phyloP scores from a whole-genome alignment of 2,888 invertebrate genomes.

The Heterodera filipjevi region DNA sequence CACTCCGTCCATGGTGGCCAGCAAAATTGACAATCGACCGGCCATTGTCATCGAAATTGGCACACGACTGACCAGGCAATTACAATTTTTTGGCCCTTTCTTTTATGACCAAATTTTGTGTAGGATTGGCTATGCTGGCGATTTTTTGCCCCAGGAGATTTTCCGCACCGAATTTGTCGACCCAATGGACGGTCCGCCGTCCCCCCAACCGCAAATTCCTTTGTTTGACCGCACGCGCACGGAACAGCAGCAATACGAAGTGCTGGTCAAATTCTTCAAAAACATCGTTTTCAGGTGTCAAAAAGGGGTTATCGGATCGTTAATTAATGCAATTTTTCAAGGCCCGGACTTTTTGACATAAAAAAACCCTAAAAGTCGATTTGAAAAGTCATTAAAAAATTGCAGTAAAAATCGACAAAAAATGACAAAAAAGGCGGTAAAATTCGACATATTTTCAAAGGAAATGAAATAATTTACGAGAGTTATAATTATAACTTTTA shows the following conservation, averaged over 20 bases:
- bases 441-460: too few species aligned
- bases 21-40: slow-evolving; percentile 38
- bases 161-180: slow-evolving; percentile 45
- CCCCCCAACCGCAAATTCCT: not conserved
- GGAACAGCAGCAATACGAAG: slow-evolving; percentile 32
- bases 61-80: slow-evolving; percentile 52
- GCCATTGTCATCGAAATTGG: slow-evolving; percentile 60
- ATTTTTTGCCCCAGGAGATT: slow-evolving; percentile 48
- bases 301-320: not conserved
- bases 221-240: slow-evolving; percentile 30
- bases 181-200: slow-evolving; percentile 24
- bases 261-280: slow-evolving; percentile 47
- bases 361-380: too few species aligned
- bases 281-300: slow-evolving; percentile 40
- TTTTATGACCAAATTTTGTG: slow-evolving; percentile 15
- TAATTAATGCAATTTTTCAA: not conserved
- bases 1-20: not conserved
- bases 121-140: slow-evolving; percentile 59
- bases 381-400: too few species aligned
- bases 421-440: too few species aligned
- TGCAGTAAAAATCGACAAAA: too few species aligned
- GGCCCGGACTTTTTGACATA: too few species aligned
- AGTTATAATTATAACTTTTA: too few species aligned
- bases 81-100: not conserved
- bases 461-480: too few species aligned